Base-by-base conservation (phyloP, 2,113 vertebrate species). In the Erythrocercus mccallii region DNA sequence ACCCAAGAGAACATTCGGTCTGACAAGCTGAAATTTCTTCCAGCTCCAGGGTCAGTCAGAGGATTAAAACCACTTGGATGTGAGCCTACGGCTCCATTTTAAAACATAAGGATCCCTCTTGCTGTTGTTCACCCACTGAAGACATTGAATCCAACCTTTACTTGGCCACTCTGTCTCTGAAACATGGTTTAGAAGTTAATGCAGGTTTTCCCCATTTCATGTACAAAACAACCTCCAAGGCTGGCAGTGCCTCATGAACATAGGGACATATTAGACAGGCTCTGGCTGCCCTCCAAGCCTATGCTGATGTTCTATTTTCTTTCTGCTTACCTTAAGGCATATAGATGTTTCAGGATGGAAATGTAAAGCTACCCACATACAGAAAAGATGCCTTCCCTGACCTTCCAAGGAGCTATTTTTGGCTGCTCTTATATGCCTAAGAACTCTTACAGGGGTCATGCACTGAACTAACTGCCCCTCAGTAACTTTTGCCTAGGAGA, bases 391-490 rank as follows among this genome's bases (percentile, higher is more conserved):
- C 80, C 68, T 89, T 71, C 80, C 48, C 44, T 90, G 90, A 95
- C 94, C 90, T 97, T 97, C 91, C 81, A 62, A 51, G 66, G 54
- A 84, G 81, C 82, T 97, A 96, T 96, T 96, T 97, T 87, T 88
- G 85, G 74, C 69, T 69, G 54, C 66, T 91, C 60, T 92, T 93
- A 81, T 38, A 58, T 0, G 45, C 65, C 91, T 89, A 88, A 92
- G 88, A 96, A 56, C 85, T 38, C 89, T 88, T 64, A 87, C 66
- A 62, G 74, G 51, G 65, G 20, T 93, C 90, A 72, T 23, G 76
- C 33, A 53, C 73, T 22, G 35, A 90, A 87, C 81, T 74, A 84
- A 74, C 47, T 47, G 50, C 56, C 30, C 27, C 44, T 51, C 48
- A 47, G 33, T 56, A 92, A 86, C 33, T 64, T 92, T 66, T 92